These are phyloP conservation scores for Tiliacea aurago DNA, from an alignment of 2,888 invertebrate genomes.

Conservation along the genomic window DNA sequence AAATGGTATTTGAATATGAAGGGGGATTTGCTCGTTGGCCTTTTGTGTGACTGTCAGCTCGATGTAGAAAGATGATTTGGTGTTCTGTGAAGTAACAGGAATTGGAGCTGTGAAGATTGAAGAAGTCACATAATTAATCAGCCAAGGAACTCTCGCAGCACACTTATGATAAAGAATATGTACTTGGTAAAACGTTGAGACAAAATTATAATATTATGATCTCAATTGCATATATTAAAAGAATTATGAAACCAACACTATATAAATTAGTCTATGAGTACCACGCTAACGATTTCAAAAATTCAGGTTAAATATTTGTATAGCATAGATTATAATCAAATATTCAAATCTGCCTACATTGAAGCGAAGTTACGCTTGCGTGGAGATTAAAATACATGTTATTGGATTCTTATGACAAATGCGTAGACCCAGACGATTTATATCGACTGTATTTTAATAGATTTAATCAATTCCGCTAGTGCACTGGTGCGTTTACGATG, in stretches of 20 bases:
- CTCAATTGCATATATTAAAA: background rate
- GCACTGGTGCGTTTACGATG: constrained; percentile 72
- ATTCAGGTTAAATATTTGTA: constrained; percentile 74
- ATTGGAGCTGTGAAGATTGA: constrained; percentile 18
- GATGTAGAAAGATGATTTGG: constrained; percentile 39
- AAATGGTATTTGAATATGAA: constrained; percentile 75
- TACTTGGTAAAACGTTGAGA: background rate
- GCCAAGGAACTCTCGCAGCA: background rate
- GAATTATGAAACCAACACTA: constrained; percentile 13
- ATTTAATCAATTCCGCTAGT: constrained; percentile 77
- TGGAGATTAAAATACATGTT: constrained; percentile 68
- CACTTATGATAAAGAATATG: background rate
- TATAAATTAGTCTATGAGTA: constrained; percentile 33
- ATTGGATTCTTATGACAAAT: constrained; percentile 80
- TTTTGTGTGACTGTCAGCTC: constrained; percentile 57
- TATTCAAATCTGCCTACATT: constrained; percentile 81
- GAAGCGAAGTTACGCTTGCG: constrained; percentile 67
- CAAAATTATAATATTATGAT: background rate
- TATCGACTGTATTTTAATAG: constrained; percentile 80
- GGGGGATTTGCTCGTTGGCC: constrained; percentile 57
- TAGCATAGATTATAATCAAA: constrained; percentile 84
- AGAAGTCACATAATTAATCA: constrained; percentile 1
- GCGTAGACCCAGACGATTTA: constrained; percentile 77
- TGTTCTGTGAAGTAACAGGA: constrained; percentile 32
- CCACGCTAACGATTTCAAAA: constrained; percentile 19